Evolutionary conservation across 2,888 invertebrate genomes (phyloP).

Genomic region (Lasius fuliginosus): DNA sequence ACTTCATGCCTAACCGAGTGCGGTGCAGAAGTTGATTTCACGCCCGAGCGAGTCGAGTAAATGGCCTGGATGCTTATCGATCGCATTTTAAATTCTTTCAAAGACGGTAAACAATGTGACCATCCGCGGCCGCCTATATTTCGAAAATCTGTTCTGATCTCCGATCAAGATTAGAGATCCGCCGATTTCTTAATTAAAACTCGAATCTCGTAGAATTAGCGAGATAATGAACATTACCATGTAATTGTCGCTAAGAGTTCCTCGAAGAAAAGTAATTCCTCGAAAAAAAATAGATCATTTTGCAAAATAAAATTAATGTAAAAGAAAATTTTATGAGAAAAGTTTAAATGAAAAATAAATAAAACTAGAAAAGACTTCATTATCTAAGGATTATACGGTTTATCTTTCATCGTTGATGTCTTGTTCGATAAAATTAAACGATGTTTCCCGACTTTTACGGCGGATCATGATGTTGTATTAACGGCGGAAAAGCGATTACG

Average conservation of each 20-base stretch:
- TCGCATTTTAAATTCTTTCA: constrained; percentile 40
- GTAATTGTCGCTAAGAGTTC: constrained; percentile 23
- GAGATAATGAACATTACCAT: background rate
- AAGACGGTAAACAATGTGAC: constrained; percentile 40
- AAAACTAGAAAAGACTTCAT: background rate
- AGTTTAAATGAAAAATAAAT: background rate
- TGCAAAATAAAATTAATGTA: background rate
- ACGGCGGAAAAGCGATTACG: constrained; percentile 39
- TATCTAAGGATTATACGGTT: background rate
- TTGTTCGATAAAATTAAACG: constrained; percentile 32
- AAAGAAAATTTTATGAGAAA: background rate
- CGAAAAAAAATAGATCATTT: background rate
- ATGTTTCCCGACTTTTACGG: background rate
- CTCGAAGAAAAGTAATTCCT: background rate
- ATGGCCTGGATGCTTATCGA: constrained; percentile 50
- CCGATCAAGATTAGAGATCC: constrained; percentile 8
- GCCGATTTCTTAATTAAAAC: background rate
- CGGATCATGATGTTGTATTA: constrained; percentile 22
- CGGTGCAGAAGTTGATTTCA: constrained; percentile 61
- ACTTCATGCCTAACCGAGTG: constrained; percentile 33
- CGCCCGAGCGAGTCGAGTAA: constrained; percentile 54
- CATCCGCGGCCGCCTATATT: constrained; percentile 23
- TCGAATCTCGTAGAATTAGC: constrained; percentile 17
- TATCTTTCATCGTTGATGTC: constrained; percentile 33
- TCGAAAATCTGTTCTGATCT: constrained; percentile 47